These are phyloP conservation scores for Chaenogobius annularis DNA, from an alignment of 2,113 vertebrate species.

Conservation along the genomic window DNA sequence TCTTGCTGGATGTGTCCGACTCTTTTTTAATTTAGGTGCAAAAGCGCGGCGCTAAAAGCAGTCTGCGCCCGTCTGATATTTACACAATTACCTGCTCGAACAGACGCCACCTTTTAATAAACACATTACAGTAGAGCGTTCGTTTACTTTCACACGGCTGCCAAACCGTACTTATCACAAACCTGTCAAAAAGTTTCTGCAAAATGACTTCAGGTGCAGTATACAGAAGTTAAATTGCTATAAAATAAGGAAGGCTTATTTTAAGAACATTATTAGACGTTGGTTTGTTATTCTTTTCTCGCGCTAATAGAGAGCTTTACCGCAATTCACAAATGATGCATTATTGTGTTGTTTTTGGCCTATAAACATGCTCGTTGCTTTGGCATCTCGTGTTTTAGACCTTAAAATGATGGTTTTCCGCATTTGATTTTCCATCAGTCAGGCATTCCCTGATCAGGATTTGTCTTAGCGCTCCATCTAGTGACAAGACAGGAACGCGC, in stretches of 20 bases:
- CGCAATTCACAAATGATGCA: no score
- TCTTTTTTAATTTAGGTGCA: slow-evolving; percentile 14
- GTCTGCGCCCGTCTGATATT: slow-evolving; percentile 45
- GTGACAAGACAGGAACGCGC: no score
- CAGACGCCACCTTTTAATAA: slow-evolving; percentile 38
- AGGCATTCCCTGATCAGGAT: no score
- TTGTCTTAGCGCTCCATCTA: no score
- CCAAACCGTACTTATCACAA: slow-evolving; percentile 7
- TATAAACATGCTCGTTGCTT: no score
- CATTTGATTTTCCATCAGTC: no score
- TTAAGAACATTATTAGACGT: no score
- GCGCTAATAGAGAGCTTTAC: no score
- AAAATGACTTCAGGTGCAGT: background rate
- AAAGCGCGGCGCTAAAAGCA: slow-evolving; percentile 13
- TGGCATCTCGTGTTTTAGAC: no score
- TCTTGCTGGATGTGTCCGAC: slow-evolving; percentile 42
- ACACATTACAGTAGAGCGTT: background rate
- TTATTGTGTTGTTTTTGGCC: no score
- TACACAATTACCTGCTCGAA: slow-evolving; percentile 45
- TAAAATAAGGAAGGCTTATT: background rate
- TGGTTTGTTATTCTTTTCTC: no score
- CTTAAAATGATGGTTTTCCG: no score
- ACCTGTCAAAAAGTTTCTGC: slow-evolving; percentile 5
- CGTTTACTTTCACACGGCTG: slow-evolving; percentile 3
- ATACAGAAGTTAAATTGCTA: background rate